Evolutionary conservation across 2,797 vertebrate species (phyloP).

Genomic region (Catharus ustulatus): DNA sequence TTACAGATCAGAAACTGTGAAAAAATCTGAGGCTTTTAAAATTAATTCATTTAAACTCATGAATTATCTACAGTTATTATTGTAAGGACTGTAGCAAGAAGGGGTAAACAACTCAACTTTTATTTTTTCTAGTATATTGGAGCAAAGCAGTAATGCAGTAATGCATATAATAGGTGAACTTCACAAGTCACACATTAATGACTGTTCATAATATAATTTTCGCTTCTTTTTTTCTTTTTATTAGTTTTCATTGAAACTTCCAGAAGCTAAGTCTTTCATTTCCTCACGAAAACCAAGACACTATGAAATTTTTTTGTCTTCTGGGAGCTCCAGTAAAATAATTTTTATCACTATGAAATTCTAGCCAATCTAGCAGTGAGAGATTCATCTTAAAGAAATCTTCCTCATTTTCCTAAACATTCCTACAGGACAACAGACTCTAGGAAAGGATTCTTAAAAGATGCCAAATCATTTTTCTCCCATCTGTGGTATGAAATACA

Average conservation of each 20-base stretch:
- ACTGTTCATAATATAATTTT: neutral
- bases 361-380: neutral
- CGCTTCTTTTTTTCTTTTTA: neutral
- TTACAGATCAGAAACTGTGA: neutral
- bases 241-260: neutral
- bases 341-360: neutral
- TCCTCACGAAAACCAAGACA: neutral
- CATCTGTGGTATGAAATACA: neutral
- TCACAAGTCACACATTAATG: neutral
- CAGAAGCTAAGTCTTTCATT: neutral
- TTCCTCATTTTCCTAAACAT: neutral
- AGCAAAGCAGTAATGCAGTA: neutral
- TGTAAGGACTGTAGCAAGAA: neutral
- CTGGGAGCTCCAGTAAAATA: neutral
- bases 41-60: neutral
- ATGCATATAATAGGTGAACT: neutral
- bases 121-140: neutral
- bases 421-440: neutral
- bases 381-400: neutral
- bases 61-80: neutral
- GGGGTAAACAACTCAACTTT: neutral
- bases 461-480: neutral
- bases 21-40: accelerated
- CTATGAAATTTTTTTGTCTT: neutral
- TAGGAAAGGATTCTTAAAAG: neutral